Conservation (phyloP, 2,113 vertebrate genomes). For the Microtus montanus region DNA sequence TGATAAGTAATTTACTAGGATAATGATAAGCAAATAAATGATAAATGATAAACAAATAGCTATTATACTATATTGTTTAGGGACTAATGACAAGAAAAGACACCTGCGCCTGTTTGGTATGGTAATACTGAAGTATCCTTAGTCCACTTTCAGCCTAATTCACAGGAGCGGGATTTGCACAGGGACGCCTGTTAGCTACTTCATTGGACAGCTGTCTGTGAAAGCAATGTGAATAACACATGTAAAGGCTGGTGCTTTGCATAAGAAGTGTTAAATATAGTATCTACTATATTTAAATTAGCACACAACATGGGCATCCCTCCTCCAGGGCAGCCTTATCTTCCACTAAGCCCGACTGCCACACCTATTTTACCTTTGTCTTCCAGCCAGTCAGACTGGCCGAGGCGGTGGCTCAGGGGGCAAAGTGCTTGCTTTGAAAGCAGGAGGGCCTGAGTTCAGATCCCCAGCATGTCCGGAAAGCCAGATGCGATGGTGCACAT, state of each 20-base stretch:
- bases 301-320: too few species aligned
- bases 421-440: not conserved
- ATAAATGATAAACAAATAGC: not conserved
- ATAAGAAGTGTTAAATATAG: not conserved
- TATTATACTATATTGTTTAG: not conserved
- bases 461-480: not conserved
- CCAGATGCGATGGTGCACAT: not conserved
- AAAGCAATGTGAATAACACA: not conserved
- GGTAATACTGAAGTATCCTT: not conserved
- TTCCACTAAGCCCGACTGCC: not conserved
- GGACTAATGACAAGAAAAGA: not conserved
- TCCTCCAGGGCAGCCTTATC: not conserved
- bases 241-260: not conserved
- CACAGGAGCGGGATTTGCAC: not conserved
- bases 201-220: not conserved
- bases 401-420: not conserved
- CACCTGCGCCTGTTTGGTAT: not conserved
- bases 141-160: not conserved
- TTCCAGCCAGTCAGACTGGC: not conserved
- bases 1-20: not conserved
- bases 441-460: not conserved
- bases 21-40: not conserved
- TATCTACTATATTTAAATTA: not conserved
- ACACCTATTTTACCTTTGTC: not conserved
- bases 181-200: not conserved